These are phyloP conservation scores for Cremastinae sp. DNA, from an alignment of 2,888 invertebrate species.

Conservation along the genomic window DNA sequence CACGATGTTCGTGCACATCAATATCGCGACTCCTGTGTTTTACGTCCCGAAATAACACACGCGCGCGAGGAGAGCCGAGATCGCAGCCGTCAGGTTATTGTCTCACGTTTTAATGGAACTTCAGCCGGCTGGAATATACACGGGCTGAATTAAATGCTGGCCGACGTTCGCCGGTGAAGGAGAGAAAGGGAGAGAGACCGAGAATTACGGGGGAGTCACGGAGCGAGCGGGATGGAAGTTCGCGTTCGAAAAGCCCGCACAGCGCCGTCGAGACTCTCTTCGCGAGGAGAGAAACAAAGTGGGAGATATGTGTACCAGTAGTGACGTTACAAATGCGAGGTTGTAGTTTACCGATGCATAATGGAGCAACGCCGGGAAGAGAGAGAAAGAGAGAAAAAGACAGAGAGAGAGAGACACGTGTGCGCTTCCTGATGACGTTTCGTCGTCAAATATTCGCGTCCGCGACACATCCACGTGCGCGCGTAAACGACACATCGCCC, in stretches of 20 bases:
- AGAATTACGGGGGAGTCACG: slow-evolving; percentile 12
- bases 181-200: slow-evolving; percentile 23
- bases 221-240: slow-evolving; percentile 7
- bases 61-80: too few species aligned
- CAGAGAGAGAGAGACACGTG: slow-evolving; percentile 15
- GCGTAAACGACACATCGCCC: slow-evolving; percentile 1
- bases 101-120: slow-evolving; percentile 79
- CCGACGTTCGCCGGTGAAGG: slow-evolving; percentile 10
- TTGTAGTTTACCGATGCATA: slow-evolving; percentile 48
- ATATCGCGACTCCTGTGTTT: neutral
- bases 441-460: slow-evolving; percentile 55
- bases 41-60: too few species aligned
- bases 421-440: slow-evolving; percentile 27
- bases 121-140: slow-evolving; percentile 74
- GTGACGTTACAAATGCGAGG: slow-evolving; percentile 12
- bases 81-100: slow-evolving; percentile 79
- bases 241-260: slow-evolving; percentile 21
- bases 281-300: slow-evolving; percentile 35
- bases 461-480: neutral
- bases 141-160: slow-evolving; percentile 75
- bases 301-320: slow-evolving; percentile 17
- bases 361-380: slow-evolving; percentile 46
- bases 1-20: neutral
- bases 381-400: neutral
- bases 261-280: slow-evolving; percentile 34